Evolutionary conservation across 2,888 invertebrate species (phyloP).

Genomic region (Orthosia cruda): DNA sequence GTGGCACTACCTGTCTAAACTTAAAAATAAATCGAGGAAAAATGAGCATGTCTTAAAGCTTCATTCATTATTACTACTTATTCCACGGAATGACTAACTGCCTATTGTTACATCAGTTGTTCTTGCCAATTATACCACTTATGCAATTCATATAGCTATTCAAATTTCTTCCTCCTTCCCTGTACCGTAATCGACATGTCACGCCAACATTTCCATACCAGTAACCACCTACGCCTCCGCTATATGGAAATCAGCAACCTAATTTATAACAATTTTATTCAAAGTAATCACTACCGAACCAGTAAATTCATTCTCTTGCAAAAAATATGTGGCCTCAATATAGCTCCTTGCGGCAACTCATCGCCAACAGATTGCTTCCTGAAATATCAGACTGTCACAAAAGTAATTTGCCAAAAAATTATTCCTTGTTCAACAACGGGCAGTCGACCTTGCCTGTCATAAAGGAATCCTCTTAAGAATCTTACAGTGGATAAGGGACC

Average conservation of each 20-base stretch:
- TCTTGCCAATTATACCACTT: conserved; percentile 31
- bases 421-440: conserved; percentile 69
- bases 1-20: neutral
- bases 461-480: conserved; percentile 83
- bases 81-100: conserved; percentile 13
- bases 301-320: conserved; percentile 11
- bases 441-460: conserved; percentile 80
- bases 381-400: conserved; percentile 43
- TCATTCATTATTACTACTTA: conserved; percentile 4
- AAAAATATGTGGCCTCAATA: conserved; percentile 35
- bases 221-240: conserved; percentile 18
- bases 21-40: neutral
- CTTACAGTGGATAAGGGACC: conserved; percentile 80
- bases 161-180: conserved; percentile 21
- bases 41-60: neutral
- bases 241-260: conserved; percentile 22
- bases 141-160: conserved; percentile 32
- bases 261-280: conserved; percentile 36
- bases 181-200: conserved; percentile 24
- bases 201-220: conserved; percentile 37
- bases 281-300: conserved; percentile 31
- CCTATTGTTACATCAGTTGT: conserved; percentile 31
- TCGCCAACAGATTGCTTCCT: conserved; percentile 20
- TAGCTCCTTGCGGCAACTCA: conserved; percentile 41
- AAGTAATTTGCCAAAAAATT: conserved; percentile 66